Base-by-base conservation (phyloP, 2,888 invertebrate species). In the Pterostichus madidus region DNA sequence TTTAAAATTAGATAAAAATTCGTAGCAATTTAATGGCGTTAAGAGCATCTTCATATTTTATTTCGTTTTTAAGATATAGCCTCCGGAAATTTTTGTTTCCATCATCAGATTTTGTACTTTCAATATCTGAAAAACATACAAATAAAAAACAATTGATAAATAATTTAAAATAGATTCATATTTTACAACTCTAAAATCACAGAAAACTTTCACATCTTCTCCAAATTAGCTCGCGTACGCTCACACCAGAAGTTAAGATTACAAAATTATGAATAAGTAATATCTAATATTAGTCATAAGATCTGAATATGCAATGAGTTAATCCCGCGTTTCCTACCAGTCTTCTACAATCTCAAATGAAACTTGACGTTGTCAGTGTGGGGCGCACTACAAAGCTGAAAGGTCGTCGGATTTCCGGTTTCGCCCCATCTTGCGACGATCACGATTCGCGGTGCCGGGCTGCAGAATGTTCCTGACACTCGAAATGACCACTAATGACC, bases 401-500 rank as follows among this genome's bases (percentile, higher is more conserved):
- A 68, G 68, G 68, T 68, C 73, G n/a, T 31, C 39, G 73, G 46
- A 31, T 73, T n/a, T 73, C 73, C 73, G 73, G 24, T n/a, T 44
- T 39, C 44, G 24, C 15, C 46, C 49, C 49, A 75, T 75, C 75
- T 75, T 75, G 49, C 76, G 17, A 44, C 17, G 15, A 49, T 76
- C 31, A 10, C 46, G 46, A 31, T 39, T 1, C 7, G 32, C 8
- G 32, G 46, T 7, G 6, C 39, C 39, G 35, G 31, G 59, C 32
- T 17, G 44, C 80, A 81, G 80, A 73, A 56, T 81, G 80, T 81
- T 81, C 73, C 46, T 81, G 80, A 81, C 73, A 81, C 80, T 59
- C 73, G 13, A 81, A 81, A 81, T 73, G 80, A 81, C 71, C 80
- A 73, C 80, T 81, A 81, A 81, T 73, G 80, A 81, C 80, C 56